Evolutionary conservation across 2,888 invertebrate genomes (phyloP), one percentile per base, ranked within the genome.

Genomic region (Acronicta psi): DNA sequence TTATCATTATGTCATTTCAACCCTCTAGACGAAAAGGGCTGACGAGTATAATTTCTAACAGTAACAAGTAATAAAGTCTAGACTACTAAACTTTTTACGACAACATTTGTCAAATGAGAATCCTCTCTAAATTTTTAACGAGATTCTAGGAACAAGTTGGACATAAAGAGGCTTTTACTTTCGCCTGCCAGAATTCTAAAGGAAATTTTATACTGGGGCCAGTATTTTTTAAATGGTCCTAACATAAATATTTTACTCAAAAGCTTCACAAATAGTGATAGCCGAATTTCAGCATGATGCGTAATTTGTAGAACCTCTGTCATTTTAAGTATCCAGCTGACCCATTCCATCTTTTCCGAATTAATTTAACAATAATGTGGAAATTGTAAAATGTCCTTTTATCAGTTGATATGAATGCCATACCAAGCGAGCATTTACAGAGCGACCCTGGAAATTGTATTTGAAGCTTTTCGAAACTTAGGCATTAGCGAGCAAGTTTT

Each of bases 391-490:
- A 31, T 13, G 3, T 31, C 5, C 6, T 2, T 13, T 31, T 5
- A 31, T 2, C 10, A 13, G 31, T 34, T 34, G 34, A 34, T 34
- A n/a, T 34, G 34, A 34, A n/a, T 56, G 70, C 72, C 77, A 78
- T 61, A 75, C 73, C 77, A 70, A 68, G 59, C 59, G 40, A 70
- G 51, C 81, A 58, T 59, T n/a, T 73, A 75, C 74, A 70, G 61
- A 68, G 57, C 50, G 38, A 29, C 70, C 75, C 75, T n/a, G n/a
- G 75, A 88, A 89, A 90, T 89, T 86, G 88, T 87, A 86, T 91
- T 89, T 85, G 84, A 86, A 88, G 83, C 85, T 87, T 83, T 85
- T 83, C 81, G 81, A 87, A 92, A 93, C 89, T 92, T 90, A 70
- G 72, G 79, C 88, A 89, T 91, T 90, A 90, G 82, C 77, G 73